These are phyloP conservation scores for Fulmarus glacialis DNA, from an alignment of 2,113 vertebrate species.

Conservation along the genomic window DNA sequence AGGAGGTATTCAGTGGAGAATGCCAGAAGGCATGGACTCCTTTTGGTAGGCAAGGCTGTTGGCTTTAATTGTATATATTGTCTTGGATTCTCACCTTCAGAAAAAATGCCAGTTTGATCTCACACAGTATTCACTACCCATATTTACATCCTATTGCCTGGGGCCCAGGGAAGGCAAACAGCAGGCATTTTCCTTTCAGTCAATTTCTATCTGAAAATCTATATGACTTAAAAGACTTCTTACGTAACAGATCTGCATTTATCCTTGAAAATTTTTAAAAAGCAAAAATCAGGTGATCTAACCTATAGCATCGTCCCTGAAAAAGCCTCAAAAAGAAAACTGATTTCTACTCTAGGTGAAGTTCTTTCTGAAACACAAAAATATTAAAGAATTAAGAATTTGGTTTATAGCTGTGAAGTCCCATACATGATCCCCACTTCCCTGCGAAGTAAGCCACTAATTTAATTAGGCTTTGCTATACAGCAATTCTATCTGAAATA, in stretches of 20 bases:
- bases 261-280: background rate
- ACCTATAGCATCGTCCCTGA: background rate
- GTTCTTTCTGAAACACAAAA: background rate
- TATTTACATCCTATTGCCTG: conserved; percentile 37
- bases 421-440: background rate
- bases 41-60: conserved; percentile 4
- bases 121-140: background rate
- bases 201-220: background rate
- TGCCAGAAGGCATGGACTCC: conserved; percentile 37
- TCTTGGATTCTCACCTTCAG: conserved; percentile 48
- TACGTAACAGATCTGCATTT: background rate
- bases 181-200: conserved; percentile 1
- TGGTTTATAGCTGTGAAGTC: background rate
- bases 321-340: background rate
- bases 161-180: background rate
- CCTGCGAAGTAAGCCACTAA: background rate
- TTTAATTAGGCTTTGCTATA: background rate
- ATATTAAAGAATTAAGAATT: background rate
- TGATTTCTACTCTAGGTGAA: background rate
- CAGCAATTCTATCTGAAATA: background rate
- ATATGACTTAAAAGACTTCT: background rate
- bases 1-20: conserved; percentile 37
- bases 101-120: conserved; percentile 10
- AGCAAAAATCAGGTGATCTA: background rate
- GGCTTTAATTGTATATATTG: conserved; percentile 52